A percentile compares a stretch with the other conserved stretches of the same genome.
phyloP scores from a whole-genome alignment of 2,888 invertebrate genomes.

The Zygothrica quintamaculata region DNA sequence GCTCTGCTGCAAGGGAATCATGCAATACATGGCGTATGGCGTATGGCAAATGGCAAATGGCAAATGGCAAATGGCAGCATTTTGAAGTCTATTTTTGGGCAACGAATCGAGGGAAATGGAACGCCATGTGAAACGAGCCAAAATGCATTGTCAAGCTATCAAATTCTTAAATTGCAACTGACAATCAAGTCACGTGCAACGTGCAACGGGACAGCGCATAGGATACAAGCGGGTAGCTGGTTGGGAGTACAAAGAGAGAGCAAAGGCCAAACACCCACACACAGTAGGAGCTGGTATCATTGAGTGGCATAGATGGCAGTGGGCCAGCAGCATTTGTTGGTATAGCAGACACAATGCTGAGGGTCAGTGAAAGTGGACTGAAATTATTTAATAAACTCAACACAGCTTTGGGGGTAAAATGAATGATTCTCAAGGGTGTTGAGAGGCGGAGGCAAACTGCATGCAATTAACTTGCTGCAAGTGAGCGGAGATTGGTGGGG shows the following conservation, averaged over 20 bases:
- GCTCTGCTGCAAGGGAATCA: no score
- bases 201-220: slow-evolving; percentile 9
- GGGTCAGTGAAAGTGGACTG: slow-evolving; percentile 47
- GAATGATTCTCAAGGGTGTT: no score
- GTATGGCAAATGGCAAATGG: no score
- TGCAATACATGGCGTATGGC: slow-evolving; percentile 38
- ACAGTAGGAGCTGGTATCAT: no score
- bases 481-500: neutral
- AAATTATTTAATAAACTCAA: slow-evolving; percentile 54
- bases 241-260: slow-evolving; percentile 23
- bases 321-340: neutral
- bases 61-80: slow-evolving; percentile 15
- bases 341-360: slow-evolving; percentile 10
- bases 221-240: neutral
- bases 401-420: neutral
- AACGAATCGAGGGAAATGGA: slow-evolving; percentile 13
- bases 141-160: slow-evolving; percentile 81
- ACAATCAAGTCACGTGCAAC: slow-evolving; percentile 77
- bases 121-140: slow-evolving; percentile 54
- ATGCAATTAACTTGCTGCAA: slow-evolving; percentile 50
- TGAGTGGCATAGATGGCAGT: no score
- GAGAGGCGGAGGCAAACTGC: slow-evolving; percentile 5
- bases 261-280: no score
- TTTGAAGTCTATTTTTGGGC: slow-evolving; percentile 12
- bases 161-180: slow-evolving; percentile 81